Evolutionary conservation across 2,797 vertebrate species (phyloP), one percentile per base, ranked within the genome.

Genomic region (Cyclopterus lumpus): DNA sequence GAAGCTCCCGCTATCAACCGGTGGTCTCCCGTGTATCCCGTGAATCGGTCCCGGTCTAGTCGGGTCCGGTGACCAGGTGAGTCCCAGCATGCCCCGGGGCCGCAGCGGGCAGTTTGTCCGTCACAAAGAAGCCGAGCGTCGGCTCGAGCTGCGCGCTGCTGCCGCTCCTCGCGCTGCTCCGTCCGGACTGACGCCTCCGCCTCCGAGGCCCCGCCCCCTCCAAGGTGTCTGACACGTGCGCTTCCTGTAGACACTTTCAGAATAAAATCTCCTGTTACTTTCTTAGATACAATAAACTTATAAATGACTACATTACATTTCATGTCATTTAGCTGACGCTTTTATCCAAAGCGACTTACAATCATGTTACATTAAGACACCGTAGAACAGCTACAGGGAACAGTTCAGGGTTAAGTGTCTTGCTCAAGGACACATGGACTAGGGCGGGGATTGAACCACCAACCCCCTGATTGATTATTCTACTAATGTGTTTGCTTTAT

Each of bases 181-280:
- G 53, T 11, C 16, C 63, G 1, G 32, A 75, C 81, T 79, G 73
- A 86, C 6, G 38, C 1, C 26, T 10, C 11, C n/a, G 3, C 9
- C 0, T 42, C 28, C 0, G 16, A 36, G 24, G 9, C 86, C 72
- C 65, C 84, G 79, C 85, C 85, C 77, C 75, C 62, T 49, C 24
- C 48, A 9, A 8, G 55, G 15, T 16, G 28, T 4, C 54, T 0
- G 18, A 0, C 5, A 3, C 6, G 12, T 0, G 12, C 5, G 2
- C 14, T 68, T 74, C 78, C 40, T 57, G 18, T 2, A 7, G 1
- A 1, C 1, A 0, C 71, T 32, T 80, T 75, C 80, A 74, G 74
- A 86, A 77, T 84, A 82, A 84, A 28, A 54, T 5, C 10, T 16
- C 4, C 5, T 14, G 7, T 53, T 51, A 24, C 49, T 51, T 11